Evolutionary conservation across 2,797 vertebrate species (phyloP).

Genomic region (Sebastes vulpes): DNA sequence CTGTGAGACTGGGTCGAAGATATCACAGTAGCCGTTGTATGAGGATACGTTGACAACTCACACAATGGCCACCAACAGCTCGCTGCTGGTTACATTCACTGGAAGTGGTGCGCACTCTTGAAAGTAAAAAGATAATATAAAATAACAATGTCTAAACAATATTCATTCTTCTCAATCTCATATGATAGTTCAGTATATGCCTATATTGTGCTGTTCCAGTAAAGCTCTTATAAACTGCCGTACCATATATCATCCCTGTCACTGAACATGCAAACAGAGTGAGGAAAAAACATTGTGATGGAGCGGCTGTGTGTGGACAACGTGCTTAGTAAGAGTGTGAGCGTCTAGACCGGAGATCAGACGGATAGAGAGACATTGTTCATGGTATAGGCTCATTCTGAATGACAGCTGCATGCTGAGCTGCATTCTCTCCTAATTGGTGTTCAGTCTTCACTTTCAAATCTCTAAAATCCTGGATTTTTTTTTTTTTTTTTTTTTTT

Average conservation of each 20-base stretch:
- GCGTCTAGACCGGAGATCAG: slow-evolving; percentile 15
- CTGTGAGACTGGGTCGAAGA: background rate
- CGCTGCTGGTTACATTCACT: background rate
- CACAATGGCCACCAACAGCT: background rate
- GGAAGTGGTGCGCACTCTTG: background rate
- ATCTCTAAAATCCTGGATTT: slow-evolving; percentile 5
- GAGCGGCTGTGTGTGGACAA: background rate
- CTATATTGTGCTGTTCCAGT: background rate
- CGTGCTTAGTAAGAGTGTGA: background rate
- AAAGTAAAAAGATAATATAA: background rate
- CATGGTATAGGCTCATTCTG: slow-evolving; percentile 13
- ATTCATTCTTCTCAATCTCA: background rate
- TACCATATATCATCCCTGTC: background rate
- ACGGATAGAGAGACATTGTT: background rate
- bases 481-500: too few species aligned
- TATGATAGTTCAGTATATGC: background rate
- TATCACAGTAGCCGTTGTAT: background rate
- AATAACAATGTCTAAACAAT: background rate
- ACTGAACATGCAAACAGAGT: background rate
- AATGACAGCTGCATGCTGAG: slow-evolving; percentile 44
- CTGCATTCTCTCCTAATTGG: slow-evolving; percentile 36
- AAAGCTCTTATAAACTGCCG: background rate
- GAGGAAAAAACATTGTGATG: background rate
- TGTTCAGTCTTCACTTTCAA: slow-evolving; percentile 27
- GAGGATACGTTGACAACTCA: background rate